Base-by-base conservation (phyloP, 2,797 vertebrate species). In the Chelonia mydas region DNA sequence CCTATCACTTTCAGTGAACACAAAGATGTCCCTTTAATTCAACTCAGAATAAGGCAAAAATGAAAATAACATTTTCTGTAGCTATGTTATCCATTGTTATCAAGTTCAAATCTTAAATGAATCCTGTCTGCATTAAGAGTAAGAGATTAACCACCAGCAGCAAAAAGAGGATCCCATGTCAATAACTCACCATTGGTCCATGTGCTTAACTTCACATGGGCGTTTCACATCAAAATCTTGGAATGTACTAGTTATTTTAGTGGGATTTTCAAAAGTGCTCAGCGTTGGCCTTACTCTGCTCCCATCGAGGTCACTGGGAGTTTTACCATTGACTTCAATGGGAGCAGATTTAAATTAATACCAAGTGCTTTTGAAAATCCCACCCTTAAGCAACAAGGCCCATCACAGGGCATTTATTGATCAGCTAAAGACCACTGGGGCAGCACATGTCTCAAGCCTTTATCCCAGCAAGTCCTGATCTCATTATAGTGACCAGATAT, bases 1-100 rank as follows among this genome's bases (percentile, higher is more conserved):
- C 99, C 99, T 99, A 93, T 27, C 23, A 94, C 87, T 55, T 96
- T 89, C 47, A 95, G 79, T 3, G 19, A n/a, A 37, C 76, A 68
- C 59, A 31, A 27, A 13, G 33, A 50, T 2, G 33, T n/a, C 86
- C 45, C 41, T 3, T 4, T 33, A 49, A 83, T 17, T 45, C 74
- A 88, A 23, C 11, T 57, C 81, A 59, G 13, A 51, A 33, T 11
- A 45, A 79, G 72, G 37, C 54, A 57, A 4, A 1, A 53, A 79
- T 15, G 37, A 51, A 82, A 83, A 55, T 28, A 45, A 19, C 31
- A 15, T 13, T 45, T 51, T 45, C 72, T 16, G 7, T 12, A 72
- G 47, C 83, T 90, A 2, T 0, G 3, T 33, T 28, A 55, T 72
- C 61, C n/a, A 2, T 81, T 83, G 33, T 9, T 86, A 77, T 2